A percentile compares a stretch with the other conserved stretches of the same genome.
phyloP scores from a whole-genome alignment of 2,113 vertebrate species.

The Typhlomys cinereus region DNA sequence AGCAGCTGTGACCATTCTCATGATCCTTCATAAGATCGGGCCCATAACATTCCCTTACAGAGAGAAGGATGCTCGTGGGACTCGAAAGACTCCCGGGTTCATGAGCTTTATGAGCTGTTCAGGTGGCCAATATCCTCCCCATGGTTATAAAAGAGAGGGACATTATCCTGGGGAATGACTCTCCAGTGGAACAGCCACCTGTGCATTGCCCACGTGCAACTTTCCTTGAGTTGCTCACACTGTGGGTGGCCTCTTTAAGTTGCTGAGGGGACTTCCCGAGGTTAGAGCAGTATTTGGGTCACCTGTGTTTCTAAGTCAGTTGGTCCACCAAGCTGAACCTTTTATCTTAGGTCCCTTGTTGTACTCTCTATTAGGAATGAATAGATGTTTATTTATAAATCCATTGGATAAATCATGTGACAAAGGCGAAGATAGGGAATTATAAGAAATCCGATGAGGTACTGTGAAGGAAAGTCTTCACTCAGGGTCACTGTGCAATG shows the following conservation, averaged over 20 bases:
- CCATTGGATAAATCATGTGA: not conserved
- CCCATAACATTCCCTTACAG: not conserved
- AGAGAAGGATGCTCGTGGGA: accelerated
- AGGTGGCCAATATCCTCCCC: not conserved
- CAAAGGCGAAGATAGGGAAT: not conserved
- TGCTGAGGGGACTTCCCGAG: not conserved
- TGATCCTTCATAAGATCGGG: not conserved
- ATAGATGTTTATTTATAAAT: not conserved
- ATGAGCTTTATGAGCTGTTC: not conserved
- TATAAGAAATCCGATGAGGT: not conserved
- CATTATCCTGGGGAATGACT: no score
- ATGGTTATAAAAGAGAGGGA: not conserved
- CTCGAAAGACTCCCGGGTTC: no score
- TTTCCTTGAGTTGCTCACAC: not conserved
- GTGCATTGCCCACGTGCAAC: not conserved
- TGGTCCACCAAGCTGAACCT: not conserved
- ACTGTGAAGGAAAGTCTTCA: not conserved
- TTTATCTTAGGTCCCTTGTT: not conserved
- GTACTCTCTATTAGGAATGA: not conserved
- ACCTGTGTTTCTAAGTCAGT: no score
- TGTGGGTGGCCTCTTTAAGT: no score
- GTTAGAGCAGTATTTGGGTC: not conserved
- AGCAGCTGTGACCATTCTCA: not conserved
- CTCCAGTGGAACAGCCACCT: no score
- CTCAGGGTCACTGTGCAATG: not conserved